Evolutionary conservation across 1,140 invertebrate species (phyloP).

Genomic region (Anadara kagoshimensis): DNA sequence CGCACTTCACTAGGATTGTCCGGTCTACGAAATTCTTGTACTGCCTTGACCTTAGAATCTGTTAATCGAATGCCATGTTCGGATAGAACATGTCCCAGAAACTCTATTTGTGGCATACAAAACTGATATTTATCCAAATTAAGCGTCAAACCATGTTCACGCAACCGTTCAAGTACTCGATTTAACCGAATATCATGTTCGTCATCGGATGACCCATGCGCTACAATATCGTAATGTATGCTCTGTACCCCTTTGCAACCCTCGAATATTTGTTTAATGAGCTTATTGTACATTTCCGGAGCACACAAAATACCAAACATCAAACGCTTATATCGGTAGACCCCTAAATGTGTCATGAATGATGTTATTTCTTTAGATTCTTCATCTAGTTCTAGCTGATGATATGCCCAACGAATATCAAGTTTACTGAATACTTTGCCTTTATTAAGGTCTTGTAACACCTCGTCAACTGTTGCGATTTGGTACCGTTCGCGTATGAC

Average conservation of each 20-base stretch:
- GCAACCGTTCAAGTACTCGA: background rate
- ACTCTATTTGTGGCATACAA: conserved; percentile 24
- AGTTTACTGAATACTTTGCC: conserved; percentile 40
- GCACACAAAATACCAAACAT: conserved; percentile 46
- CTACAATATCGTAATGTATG: conserved; percentile 49
- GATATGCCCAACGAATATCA: conserved; percentile 41
- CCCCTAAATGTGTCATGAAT: conserved; percentile 36
- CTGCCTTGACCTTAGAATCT: background rate
- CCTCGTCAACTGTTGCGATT: conserved; percentile 45
- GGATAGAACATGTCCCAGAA: conserved; percentile 40
- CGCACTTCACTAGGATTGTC: background rate
- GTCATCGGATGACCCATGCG: conserved; percentile 31
- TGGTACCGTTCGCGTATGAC: conserved; percentile 7
- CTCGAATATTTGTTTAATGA: conserved; percentile 29
- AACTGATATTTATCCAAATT: conserved; percentile 34
- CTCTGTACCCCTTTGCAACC: conserved; percentile 24
- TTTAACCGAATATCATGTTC: conserved; percentile 20
- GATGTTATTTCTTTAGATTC: conserved; percentile 43
- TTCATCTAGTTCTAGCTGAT: conserved; percentile 41
- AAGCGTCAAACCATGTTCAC: conserved; percentile 32
- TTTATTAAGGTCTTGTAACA: conserved; percentile 50
- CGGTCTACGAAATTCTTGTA: background rate
- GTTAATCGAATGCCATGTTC: conserved; percentile 20
- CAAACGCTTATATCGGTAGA: conserved; percentile 48
- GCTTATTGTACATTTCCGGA: conserved; percentile 47